A percentile compares a stretch with the other conserved stretches of the same genome.
Conservation (phyloP, 2,113 vertebrate species). For the Percopsis transmontana region DNA sequence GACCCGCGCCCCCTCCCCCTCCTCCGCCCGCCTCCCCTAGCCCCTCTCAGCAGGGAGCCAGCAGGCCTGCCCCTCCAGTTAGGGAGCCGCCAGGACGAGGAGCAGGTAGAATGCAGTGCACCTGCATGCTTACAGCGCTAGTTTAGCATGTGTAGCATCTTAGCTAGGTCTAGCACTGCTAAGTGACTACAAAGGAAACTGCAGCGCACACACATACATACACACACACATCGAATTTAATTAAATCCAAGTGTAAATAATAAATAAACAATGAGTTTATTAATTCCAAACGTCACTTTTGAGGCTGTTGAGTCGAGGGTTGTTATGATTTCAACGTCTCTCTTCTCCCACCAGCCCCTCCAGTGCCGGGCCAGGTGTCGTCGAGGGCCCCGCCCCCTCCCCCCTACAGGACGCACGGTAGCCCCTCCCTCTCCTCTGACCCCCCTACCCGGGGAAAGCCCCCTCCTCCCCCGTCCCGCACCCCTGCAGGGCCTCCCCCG, state of each 20-base stretch:
- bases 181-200: too few relatives aligned
- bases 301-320: too few relatives aligned
- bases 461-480: conserved; percentile 84
- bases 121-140: background rate
- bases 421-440: conserved; percentile 69
- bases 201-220: too few relatives aligned
- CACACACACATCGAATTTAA: too few relatives aligned
- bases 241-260: too few relatives aligned
- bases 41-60: conserved; percentile 61
- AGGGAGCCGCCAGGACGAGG: conserved; percentile 71
- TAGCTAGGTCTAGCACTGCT: too few relatives aligned
- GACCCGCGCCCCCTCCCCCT: conserved; percentile 71
- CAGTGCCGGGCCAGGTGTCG: conserved; percentile 65
- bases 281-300: too few relatives aligned
- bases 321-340: background rate
- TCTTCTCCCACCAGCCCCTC: conserved; percentile 71
- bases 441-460: conserved; percentile 85
- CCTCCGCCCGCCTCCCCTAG: conserved; percentile 60
- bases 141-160: too few relatives aligned
- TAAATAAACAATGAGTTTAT: too few relatives aligned
- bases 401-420: conserved; percentile 84
- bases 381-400: conserved; percentile 85
- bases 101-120: conserved; percentile 52
- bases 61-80: conserved; percentile 60
- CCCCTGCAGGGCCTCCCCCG: conserved; percentile 83